Evolutionary conservation across 2,113 vertebrate genomes (phyloP).

Genomic region (Hylia prasina): DNA sequence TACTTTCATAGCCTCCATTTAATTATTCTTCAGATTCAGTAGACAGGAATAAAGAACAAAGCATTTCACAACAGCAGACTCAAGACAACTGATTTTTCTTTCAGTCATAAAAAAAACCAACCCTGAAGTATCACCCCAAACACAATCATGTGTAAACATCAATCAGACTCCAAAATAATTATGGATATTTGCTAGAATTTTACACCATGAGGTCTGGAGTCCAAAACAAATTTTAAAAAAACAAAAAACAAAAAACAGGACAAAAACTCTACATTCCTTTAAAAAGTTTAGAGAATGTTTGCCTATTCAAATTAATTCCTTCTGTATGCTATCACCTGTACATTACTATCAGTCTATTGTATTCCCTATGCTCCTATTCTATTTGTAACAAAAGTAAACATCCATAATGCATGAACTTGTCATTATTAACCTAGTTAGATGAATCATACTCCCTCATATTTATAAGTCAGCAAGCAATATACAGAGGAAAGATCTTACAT

Average conservation of each 20-base stretch:
- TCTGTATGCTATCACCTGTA: background rate
- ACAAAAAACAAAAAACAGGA: background rate
- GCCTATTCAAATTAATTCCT: background rate
- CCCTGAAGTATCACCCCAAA: background rate
- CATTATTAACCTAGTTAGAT: conserved; percentile 8
- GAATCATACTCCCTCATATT: background rate
- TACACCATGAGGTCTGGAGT: background rate
- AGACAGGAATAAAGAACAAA: background rate
- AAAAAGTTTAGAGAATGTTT: background rate
- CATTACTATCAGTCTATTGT: background rate
- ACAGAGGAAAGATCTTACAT: background rate
- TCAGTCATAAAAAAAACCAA: background rate
- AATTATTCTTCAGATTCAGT: background rate
- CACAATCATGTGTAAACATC: background rate
- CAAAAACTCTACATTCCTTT: background rate
- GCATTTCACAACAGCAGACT: background rate
- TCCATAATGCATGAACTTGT: conserved; percentile 12
- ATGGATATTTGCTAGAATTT: background rate
- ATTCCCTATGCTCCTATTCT: background rate
- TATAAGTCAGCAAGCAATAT: background rate
- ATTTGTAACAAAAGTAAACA: background rate
- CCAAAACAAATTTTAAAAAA: background rate
- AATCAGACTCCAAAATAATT: background rate
- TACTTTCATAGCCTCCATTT: background rate
- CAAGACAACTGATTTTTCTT: background rate